Percentiles rank a stretch among this genome's conserved stretches.
Evolutionary conservation across 2,797 vertebrate genomes (phyloP).

Genomic region (Phrynocephalus guinanensis): DNA sequence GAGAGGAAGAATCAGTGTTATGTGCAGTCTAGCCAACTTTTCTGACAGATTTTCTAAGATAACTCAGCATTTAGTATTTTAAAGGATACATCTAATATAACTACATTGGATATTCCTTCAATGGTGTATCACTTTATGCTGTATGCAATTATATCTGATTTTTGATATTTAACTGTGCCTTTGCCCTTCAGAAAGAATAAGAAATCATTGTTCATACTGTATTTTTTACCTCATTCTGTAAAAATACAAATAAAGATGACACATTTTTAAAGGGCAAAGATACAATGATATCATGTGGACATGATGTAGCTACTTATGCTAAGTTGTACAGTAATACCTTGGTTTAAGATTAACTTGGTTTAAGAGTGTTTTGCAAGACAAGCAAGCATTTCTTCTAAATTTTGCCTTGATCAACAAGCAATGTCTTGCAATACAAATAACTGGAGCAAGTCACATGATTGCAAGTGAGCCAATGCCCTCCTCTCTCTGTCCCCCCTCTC

Average conservation of each 20-base stretch:
- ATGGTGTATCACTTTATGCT: conserved; percentile 37
- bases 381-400: too few relatives aligned
- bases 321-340: not conserved
- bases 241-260: conserved; percentile 1
- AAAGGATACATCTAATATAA: conserved; percentile 14
- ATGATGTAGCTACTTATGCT: not conserved
- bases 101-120: conserved; percentile 37
- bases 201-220: conserved; percentile 35
- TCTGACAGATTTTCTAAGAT: conserved; percentile 23
- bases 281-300: not conserved
- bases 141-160: conserved; percentile 51
- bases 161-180: conserved; percentile 56
- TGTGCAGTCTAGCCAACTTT: conserved; percentile 43
- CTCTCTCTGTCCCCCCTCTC: too few relatives aligned
- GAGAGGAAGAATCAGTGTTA: conserved; percentile 33
- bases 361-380: too few relatives aligned
- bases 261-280: too few relatives aligned
- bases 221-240: conserved; percentile 19
- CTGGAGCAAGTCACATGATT: too few relatives aligned
- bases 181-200: conserved; percentile 54
- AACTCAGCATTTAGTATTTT: conserved; percentile 30
- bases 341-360: too few relatives aligned
- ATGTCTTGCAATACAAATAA: too few relatives aligned
- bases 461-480: too few relatives aligned
- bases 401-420: too few relatives aligned